phyloP scores from a whole-genome alignment of 2,797 vertebrate genomes.

The Spondyliosoma cantharus region DNA sequence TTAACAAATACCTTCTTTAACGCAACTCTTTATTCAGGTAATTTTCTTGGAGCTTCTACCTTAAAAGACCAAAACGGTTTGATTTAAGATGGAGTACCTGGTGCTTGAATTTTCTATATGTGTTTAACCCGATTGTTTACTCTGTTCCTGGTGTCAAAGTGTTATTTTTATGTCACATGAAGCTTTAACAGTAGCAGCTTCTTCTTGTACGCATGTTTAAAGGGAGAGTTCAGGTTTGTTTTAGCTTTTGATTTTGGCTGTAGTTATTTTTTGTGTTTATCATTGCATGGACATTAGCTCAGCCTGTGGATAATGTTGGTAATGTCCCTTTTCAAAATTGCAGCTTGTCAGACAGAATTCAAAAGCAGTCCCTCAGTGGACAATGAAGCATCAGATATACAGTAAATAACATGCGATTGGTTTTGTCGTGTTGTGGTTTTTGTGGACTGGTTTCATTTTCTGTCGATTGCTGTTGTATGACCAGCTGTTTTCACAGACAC shows the following conservation, averaged over 20 bases:
- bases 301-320: background rate
- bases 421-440: background rate
- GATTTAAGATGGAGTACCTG: conserved; percentile 15
- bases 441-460: background rate
- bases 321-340: background rate
- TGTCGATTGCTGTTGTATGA: background rate
- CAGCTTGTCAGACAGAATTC: background rate
- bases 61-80: conserved; percentile 20
- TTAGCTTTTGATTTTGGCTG: background rate
- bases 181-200: conserved; percentile 41
- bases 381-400: background rate
- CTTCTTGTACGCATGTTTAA: conserved; percentile 3
- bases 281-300: background rate
- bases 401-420: background rate
- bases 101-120: conserved; percentile 38
- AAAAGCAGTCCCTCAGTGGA: background rate
- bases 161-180: conserved; percentile 30
- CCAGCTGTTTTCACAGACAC: background rate
- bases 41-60: conserved; percentile 28
- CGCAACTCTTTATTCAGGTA: conserved; percentile 45
- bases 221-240: background rate
- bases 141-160: conserved; percentile 20
- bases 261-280: background rate
- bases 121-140: conserved; percentile 44
- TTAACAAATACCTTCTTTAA: conserved; percentile 38